These are phyloP conservation scores for Timandra comae DNA, from an alignment of 2,888 invertebrate genomes.

Conservation along the genomic window DNA sequence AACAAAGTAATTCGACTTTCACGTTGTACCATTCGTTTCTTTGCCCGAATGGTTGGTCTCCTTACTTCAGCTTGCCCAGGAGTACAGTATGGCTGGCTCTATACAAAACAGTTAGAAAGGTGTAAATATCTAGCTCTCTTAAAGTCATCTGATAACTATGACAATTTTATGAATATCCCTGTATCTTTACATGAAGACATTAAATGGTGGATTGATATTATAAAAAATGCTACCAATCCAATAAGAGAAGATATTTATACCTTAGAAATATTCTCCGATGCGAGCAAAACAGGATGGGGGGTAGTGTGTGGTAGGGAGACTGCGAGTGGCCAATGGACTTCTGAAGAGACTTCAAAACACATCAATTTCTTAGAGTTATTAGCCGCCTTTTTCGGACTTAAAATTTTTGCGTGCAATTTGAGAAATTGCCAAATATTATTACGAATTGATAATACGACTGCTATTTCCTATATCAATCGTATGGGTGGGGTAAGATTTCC, in stretches of 20 bases:
- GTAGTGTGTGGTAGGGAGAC: constrained; percentile 1
- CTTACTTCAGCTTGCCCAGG: not conserved
- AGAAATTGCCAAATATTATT: constrained; percentile 8
- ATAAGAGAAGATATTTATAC: not conserved
- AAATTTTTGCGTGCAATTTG: constrained; percentile 2
- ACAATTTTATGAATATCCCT: not conserved
- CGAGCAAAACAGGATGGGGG: constrained; percentile 9
- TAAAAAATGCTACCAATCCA: not conserved
- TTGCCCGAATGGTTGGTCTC: not conserved
- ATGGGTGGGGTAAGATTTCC: constrained; percentile 14
- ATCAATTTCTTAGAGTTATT: constrained; percentile 8
- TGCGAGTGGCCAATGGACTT: constrained; percentile 5
- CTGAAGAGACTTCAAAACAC: constrained; percentile 1
- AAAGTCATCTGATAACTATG: not conserved
- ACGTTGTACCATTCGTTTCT: not conserved
- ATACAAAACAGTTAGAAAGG: not conserved
- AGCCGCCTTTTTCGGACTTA: constrained; percentile 5
- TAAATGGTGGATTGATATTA: constrained; percentile 1
- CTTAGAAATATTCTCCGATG: constrained; percentile 8
- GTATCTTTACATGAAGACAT: not conserved
- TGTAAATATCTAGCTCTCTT: not conserved
- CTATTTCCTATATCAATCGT: constrained; percentile 10
- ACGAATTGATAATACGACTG: constrained; percentile 11
- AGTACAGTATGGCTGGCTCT: not conserved
- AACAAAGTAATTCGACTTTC: too few species aligned